Percentiles rank a stretch among this genome's conserved stretches.
Conservation (phyloP, 2,797 vertebrate genomes). For the Mormyrus hasselquistii region DNA sequence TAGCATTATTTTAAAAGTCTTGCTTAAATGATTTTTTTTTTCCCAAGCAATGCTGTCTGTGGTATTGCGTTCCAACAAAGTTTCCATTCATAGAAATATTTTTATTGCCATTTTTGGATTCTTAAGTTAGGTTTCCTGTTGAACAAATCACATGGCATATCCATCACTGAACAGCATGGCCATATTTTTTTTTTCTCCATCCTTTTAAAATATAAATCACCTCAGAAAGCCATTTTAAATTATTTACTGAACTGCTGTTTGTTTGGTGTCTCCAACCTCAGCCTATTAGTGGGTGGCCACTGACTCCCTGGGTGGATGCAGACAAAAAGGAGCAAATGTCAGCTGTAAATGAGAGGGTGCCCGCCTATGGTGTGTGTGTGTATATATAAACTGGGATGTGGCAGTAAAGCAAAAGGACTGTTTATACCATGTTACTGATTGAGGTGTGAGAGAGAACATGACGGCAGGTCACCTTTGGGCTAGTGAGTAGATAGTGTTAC, state of each 20-base stretch:
- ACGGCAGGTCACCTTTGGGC: not conserved
- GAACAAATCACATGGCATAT: not conserved
- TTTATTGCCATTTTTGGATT: not conserved
- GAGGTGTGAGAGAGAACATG: not conserved
- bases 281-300: not conserved
- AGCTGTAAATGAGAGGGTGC: not conserved
- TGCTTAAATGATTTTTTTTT: not conserved
- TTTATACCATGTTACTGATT: not conserved
- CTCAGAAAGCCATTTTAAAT: not conserved
- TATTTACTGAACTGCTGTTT: not conserved
- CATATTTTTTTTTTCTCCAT: not conserved
- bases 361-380: not conserved
- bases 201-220: not conserved
- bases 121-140: not conserved
- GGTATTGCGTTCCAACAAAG: not conserved
- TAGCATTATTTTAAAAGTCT: not conserved
- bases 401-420: not conserved
- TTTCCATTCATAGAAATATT: not conserved
- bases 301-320: not conserved
- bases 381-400: not conserved
- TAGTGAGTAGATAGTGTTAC: not conserved
- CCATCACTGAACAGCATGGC: not conserved
- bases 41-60: not conserved
- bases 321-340: slow-evolving; percentile 3
- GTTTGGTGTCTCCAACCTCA: not conserved